Conservation (phyloP, 2,888 invertebrate genomes). For the Cordylochernes scorpioides region DNA sequence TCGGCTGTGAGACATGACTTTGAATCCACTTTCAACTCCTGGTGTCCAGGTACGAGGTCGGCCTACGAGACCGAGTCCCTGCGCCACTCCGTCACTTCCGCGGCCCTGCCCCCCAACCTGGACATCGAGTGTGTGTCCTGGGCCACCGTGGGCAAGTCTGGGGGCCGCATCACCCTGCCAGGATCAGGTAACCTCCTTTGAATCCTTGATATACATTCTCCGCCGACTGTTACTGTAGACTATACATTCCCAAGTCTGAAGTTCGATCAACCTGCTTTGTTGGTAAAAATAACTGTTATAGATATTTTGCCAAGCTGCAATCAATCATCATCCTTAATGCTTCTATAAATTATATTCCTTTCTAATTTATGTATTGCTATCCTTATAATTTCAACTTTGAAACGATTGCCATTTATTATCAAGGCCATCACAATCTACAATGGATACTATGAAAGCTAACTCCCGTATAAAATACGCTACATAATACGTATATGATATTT, state of each 20-base stretch:
- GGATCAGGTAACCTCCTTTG: slow-evolving; percentile 24
- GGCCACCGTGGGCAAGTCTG: slow-evolving; percentile 27
- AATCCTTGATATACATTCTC: background rate
- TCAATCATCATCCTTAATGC: background rate
- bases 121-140: slow-evolving; percentile 27
- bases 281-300: background rate
- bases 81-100: slow-evolving; percentile 9
- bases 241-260: too few relatives aligned
- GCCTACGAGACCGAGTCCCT: slow-evolving; percentile 11
- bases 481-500: too few relatives aligned
- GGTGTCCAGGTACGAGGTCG: slow-evolving; percentile 12
- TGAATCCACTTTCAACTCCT: too few relatives aligned
- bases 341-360: background rate
- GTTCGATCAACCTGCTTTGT: too few relatives aligned
- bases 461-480: too few relatives aligned
- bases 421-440: too few relatives aligned
- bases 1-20: too few relatives aligned
- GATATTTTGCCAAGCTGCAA: background rate
- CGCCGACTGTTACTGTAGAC: background rate
- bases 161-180: slow-evolving; percentile 31
- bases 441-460: too few relatives aligned
- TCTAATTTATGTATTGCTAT: background rate
- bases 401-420: too few relatives aligned
- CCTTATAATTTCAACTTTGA: too few relatives aligned
- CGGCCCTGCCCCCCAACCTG: slow-evolving; percentile 13